Evolutionary conservation across 2,113 vertebrate genomes (phyloP), one percentile per base, ranked within the genome.

Genomic region (Chaenogobius annularis): DNA sequence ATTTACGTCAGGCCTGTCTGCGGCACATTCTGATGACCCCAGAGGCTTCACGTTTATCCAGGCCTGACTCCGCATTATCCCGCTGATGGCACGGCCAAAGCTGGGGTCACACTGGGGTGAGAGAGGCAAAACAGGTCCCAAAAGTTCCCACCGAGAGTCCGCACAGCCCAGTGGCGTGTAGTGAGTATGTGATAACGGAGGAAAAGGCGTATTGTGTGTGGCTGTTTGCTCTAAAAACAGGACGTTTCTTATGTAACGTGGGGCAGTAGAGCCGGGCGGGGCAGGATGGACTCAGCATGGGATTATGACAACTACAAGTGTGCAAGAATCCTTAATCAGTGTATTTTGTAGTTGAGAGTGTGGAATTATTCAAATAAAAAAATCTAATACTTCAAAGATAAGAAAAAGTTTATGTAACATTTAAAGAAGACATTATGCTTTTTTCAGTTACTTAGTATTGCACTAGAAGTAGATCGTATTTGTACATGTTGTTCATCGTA

Each of bases 141-240:
- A 65, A 72, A 35, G 52, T 12, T 47, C 72, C 67, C 26, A 62
- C 70, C 77, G 58, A 74, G 79, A 79, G 72, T 69, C 55, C 0
- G 20, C 63, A 35, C 69, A 58, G 73, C 31, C 52, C 69, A 61
- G 70, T 5, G 12, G 1, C 66, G 68, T 58, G 1, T 37, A 62
- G 58, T 68, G 64, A 67, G 55, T 71, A 26, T 76, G 43, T 65
- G 70, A 40, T 47, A 26, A 69, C 1, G 64, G 70, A 59, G 79
- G 80, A 75, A 79, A 31, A 62, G 61, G 62, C 72, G 37, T 47
- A 70, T 75, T 70, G 76, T 85, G 26, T 69, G 26, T 69, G 72
- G 15, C 73, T 84, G 86, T 89, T 89, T 88, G 61, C 75, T 87
- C 77, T 84, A 48, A 83, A 77, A 88, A 83, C 87, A 86, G 78